Base-by-base conservation (phyloP, 2,113 vertebrate genomes). In the Rostratula benghalensis region DNA sequence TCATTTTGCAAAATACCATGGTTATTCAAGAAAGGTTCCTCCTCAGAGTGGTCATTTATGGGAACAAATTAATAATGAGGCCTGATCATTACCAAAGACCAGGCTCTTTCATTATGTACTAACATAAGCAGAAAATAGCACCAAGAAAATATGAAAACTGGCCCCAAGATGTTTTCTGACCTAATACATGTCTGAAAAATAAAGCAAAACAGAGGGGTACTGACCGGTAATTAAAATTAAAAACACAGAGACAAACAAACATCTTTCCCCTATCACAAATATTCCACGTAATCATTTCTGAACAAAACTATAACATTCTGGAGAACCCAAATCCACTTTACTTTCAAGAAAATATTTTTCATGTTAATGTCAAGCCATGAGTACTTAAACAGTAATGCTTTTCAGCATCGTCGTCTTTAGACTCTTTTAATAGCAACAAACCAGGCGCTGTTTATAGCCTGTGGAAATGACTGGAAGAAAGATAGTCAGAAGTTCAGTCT, bases 401-500 rank as follows among this genome's bases (percentile, higher is more conserved):
- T 96, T 93, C 95, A 96, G 61, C 88, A 87, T 71, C 61, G 3
- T 68, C 21, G 27, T 96, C 92, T 93, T 79, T 86, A 89, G 90
- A 56, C 69, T 88, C 79, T 83, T 96, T 96, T 95, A 97, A 93
- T 93, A 96, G 89, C 87, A 94, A 94, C 95, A 96, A 87, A 87
- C 83, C 89, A 96, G 95, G 93, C 81, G 63, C 94, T 97, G 96
- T 96, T 96, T 96, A 94, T 96, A 92, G 96, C 90, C 94, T 86
- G 85, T 96, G 94, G 95, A 96, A 96, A 94, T 93, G 94, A 93
- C 95, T 95, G 83, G 93, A 94, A 96, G 92, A 96, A 87, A 84
- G 95, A 96, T 94, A 96, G 80, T 89, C 96, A 96, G 96, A 95
- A 96, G 89, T 94, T 95, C 86, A 96, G 92, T 59, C 91, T 95